Percentiles rank a stretch among this genome's conserved stretches.
phyloP scores from a whole-genome alignment of 2,888 invertebrate species.

The Tenthredo notha region DNA sequence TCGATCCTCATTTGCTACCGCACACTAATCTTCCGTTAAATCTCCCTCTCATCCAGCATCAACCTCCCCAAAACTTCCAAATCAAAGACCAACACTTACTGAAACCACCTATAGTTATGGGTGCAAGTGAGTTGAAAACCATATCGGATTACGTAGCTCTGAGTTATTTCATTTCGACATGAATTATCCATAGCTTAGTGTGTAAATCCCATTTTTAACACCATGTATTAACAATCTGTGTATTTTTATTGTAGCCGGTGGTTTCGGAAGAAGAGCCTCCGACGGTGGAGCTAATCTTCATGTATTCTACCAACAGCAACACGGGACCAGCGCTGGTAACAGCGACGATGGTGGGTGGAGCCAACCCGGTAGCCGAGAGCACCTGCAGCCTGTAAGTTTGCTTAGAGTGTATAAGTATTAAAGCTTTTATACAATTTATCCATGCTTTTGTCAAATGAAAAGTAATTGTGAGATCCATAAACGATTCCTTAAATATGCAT shows the following conservation, averaged over 20 bases:
- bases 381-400: slow-evolving; percentile 79
- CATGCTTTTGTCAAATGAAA: neutral
- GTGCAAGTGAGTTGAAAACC: slow-evolving; percentile 83
- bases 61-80: slow-evolving; percentile 91
- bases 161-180: slow-evolving; percentile 13
- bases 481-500: neutral
- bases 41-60: slow-evolving; percentile 90
- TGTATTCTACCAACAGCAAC: slow-evolving; percentile 81
- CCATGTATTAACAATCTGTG: slow-evolving; percentile 46
- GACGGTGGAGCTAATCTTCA: slow-evolving; percentile 97
- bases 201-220: neutral
- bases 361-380: slow-evolving; percentile 81
- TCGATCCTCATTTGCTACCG: slow-evolving; percentile 83
- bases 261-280: slow-evolving; percentile 94
- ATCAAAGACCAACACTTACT: slow-evolving; percentile 96
- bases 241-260: slow-evolving; percentile 81
- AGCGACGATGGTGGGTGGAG: slow-evolving; percentile 80
- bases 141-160: slow-evolving; percentile 5
- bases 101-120: slow-evolving; percentile 95
- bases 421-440: neutral
- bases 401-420: neutral
- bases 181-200: neutral
- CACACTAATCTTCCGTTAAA: slow-evolving; percentile 92
- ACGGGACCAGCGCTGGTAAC: slow-evolving; percentile 70
- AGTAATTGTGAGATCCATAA: neutral